Evolutionary conservation across 35 echinoderm and acorn worm species (phyloP).

Genomic region (Ophiothrix spiculata): DNA sequence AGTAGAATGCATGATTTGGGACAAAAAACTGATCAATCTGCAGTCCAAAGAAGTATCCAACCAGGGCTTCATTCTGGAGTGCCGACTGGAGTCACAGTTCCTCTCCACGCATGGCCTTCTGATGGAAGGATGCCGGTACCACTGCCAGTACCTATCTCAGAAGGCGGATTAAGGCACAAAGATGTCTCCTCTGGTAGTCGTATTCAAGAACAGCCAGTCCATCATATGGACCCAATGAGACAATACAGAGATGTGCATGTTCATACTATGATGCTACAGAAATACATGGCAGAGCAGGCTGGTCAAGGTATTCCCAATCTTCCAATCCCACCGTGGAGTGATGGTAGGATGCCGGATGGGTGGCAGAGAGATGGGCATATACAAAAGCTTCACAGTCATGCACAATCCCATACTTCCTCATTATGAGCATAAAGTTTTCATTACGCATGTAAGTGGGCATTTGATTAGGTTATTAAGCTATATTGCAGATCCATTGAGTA

Average conservation of each 20-base stretch:
- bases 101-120: neutral
- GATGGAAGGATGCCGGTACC: constrained; percentile 2
- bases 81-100: neutral
- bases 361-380: constrained; percentile 1
- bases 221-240: neutral
- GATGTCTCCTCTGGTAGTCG: neutral
- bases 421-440: neutral
- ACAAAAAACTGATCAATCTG: neutral
- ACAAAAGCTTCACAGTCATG: neutral
- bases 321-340: neutral
- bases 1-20: neutral
- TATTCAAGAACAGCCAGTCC: neutral
- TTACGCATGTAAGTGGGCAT: too few relatives aligned
- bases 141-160: neutral
- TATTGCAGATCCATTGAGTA: too few relatives aligned
- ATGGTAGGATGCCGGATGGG: neutral
- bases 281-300: constrained; percentile 1
- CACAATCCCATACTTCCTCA: neutral
- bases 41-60: neutral
- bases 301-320: neutral
- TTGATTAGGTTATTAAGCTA: too few relatives aligned
- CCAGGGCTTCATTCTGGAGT: neutral
- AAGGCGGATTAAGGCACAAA: neutral
- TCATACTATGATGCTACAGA: neutral
- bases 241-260: neutral